Conservation (phyloP, 2,888 invertebrate species). For the Drosophila gaucha region DNA sequence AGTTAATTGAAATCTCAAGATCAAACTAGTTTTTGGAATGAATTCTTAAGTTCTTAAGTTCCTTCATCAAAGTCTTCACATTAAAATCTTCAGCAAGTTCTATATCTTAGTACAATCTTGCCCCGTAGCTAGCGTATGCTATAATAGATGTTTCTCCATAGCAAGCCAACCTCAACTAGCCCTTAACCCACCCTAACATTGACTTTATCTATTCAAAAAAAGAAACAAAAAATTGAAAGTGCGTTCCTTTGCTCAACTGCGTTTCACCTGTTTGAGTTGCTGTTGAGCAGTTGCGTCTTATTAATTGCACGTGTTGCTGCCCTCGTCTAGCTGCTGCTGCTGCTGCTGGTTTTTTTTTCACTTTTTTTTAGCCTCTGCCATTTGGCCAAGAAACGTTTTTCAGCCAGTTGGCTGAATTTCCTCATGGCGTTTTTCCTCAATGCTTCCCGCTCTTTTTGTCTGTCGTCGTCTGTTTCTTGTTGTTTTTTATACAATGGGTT, state of each 20-base stretch:
- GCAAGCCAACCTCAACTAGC: not conserved
- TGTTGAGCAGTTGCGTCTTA: slow-evolving; percentile 34
- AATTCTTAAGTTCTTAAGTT: too few relatives aligned
- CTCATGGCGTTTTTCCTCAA: slow-evolving; percentile 72
- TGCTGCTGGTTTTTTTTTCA: not conserved
- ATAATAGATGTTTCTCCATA: not conserved
- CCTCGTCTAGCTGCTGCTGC: slow-evolving; percentile 36
- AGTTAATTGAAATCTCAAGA: too few relatives aligned
- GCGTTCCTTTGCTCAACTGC: slow-evolving; percentile 1
- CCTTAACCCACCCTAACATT: slow-evolving; percentile 2
- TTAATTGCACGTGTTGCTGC: slow-evolving; percentile 35
- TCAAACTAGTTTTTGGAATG: too few relatives aligned
- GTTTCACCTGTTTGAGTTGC: slow-evolving; percentile 13
- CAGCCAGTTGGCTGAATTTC: slow-evolving; percentile 60
- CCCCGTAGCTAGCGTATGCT: too few relatives aligned
- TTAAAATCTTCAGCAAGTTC: too few relatives aligned
- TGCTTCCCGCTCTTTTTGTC: slow-evolving; percentile 70
- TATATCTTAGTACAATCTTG: too few relatives aligned
- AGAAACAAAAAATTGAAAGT: slow-evolving; percentile 19
- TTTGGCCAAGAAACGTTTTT: slow-evolving; percentile 59
- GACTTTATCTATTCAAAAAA: slow-evolving; percentile 4
- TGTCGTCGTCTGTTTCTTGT: slow-evolving; percentile 13
- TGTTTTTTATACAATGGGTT: slow-evolving; percentile 44
- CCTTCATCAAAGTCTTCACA: too few relatives aligned
- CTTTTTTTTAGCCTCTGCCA: slow-evolving; percentile 34